phyloP scores from a whole-genome alignment of 2,113 vertebrate species.

The Lepus americanus region DNA sequence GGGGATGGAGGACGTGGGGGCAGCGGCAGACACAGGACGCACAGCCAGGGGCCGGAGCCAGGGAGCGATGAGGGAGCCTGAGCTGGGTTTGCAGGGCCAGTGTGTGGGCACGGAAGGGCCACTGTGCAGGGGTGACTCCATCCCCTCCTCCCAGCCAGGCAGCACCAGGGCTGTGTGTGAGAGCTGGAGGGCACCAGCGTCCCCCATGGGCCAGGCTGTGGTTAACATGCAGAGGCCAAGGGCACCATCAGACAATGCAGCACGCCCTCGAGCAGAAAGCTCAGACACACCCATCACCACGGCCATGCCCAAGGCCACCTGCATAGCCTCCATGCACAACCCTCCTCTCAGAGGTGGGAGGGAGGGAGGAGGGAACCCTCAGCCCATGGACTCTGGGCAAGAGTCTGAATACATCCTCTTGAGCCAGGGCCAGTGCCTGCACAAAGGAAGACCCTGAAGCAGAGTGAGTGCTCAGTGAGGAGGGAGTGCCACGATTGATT shows the following conservation, averaged over 20 bases:
- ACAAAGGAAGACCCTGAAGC: not conserved
- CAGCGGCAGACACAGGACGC: not conserved
- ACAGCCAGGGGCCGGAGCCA: too few species aligned
- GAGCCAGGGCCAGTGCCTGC: not conserved
- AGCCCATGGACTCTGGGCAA: not conserved
- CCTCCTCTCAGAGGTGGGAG: not conserved
- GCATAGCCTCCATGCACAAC: not conserved
- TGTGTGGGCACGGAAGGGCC: rapidly evolving
- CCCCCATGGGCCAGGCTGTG: not conserved
- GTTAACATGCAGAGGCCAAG: not conserved
- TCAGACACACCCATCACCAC: rapidly evolving
- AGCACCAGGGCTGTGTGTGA: too few species aligned
- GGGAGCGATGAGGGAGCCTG: not conserved
- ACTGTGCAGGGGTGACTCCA: not conserved
- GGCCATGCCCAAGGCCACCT: not conserved
- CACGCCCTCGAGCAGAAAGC: rapidly evolving
- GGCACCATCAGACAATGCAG: not conserved
- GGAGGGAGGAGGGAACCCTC: rapidly evolving
- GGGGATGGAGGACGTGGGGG: not conserved
- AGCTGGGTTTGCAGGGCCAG: not conserved
- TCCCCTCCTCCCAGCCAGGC: too few species aligned
- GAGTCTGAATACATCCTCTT: not conserved
- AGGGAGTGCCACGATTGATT: not conserved
- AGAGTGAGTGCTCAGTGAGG: rapidly evolving
- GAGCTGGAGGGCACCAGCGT: too few species aligned